Evolutionary conservation across 2,888 invertebrate species (phyloP), one percentile per base, ranked within the genome.

Genomic region (Exocentrus adspersus): DNA sequence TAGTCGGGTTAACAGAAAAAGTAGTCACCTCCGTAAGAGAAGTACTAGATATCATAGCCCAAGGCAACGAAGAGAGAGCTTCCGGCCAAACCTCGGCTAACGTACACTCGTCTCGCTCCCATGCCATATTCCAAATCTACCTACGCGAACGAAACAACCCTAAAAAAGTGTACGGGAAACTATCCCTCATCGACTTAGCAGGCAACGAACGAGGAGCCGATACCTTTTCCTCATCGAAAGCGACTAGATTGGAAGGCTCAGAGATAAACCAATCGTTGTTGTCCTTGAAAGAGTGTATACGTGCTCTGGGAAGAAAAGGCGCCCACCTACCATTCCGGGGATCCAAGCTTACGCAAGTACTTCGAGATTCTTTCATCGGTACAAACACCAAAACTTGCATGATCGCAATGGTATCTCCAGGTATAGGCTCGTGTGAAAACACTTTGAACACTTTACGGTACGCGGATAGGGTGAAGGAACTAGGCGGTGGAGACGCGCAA

Each of bases 401-500:
- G 98, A 98, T 99, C 82, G 98, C 99, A 60, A 99, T 98, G 97
- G 95, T 99, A 75, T 97, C 97, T 67, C 99, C 99, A 17, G 97
- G 97, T 59, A 88, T 97, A 86, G 91, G 91, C 78, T 96, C 96
- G 54, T 97, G 97, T 82, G 99, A 99, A 81, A 97, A 99, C 85
- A 97, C 97, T 57, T 87, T 99, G 69, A 99, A 99, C 85, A 99
- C 99, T 43, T 86, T 99, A 63, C 88, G 98, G 50, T 99, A 99
- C 84, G 98, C 98, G 2, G 97, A 99, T 86, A 89, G 97, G 75
- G 97, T 98, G 19, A 98, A 98, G 83, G 98, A 97, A 85, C 85
- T 97, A 64, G 95, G 94, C 24, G 92, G 91, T 19, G 88, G 88
- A 64, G 93, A 93, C 50, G 58, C 48, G 6, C 54, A 60, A 1